These are phyloP conservation scores for Onychostoma macrolepis DNA, from an alignment of 2,113 vertebrate species.

Conservation along the genomic window DNA sequence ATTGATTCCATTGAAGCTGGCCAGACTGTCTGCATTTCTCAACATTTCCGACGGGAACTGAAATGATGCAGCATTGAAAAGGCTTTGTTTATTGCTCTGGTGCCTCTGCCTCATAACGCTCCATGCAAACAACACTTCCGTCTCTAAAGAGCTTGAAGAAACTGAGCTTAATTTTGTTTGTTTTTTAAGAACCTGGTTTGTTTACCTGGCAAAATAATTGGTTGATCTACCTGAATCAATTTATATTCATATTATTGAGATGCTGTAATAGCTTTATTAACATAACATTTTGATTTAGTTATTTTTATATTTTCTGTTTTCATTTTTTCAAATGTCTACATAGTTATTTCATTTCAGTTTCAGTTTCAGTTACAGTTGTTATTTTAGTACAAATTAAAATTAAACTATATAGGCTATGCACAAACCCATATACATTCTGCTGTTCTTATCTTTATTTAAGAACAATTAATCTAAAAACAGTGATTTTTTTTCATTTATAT, in stretches of 20 bases:
- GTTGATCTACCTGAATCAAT: not conserved
- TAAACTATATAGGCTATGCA: too few relatives aligned
- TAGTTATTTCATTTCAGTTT: too few relatives aligned
- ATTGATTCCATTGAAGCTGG: not conserved
- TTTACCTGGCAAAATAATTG: not conserved
- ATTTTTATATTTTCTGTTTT: too few relatives aligned
- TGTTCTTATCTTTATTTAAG: not conserved
- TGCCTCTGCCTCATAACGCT: not conserved
- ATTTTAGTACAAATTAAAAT: too few relatives aligned
- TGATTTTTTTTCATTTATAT: not conserved
- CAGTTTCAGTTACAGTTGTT: too few relatives aligned
- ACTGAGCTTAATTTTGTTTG: not conserved
- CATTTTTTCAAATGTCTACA: too few relatives aligned
- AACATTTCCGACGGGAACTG: not conserved
- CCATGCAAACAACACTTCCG: not conserved
- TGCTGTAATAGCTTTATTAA: too few relatives aligned
- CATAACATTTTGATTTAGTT: too few relatives aligned
- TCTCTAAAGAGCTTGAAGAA: conserved; percentile 8
- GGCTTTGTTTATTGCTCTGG: conserved; percentile 20
- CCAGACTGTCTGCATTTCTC: conserved; percentile 31
- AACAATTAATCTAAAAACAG: not conserved
- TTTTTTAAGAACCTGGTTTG: not conserved
- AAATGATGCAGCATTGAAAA: not conserved
- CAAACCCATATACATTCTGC: too few relatives aligned
- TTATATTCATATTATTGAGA: too few relatives aligned